Evolutionary conservation across 2,888 invertebrate genomes (phyloP).

Genomic region (Tetranychus truncatus): DNA sequence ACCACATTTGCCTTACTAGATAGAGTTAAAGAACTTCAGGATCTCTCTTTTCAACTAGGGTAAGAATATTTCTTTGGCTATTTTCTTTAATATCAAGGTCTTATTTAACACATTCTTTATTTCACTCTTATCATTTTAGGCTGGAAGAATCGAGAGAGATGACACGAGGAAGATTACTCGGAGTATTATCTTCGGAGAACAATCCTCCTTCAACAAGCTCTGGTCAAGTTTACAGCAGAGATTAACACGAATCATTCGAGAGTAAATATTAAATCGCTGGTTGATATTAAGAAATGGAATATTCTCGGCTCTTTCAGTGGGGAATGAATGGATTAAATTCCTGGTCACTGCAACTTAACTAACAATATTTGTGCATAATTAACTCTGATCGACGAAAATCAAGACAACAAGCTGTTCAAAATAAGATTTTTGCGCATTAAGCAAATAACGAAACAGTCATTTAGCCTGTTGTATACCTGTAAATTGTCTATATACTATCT

Average conservation of each 20-base stretch:
- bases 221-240: neutral
- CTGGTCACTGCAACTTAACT: too few relatives aligned
- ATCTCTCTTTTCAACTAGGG: conserved; percentile 79
- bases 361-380: too few relatives aligned
- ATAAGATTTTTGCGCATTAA: too few relatives aligned
- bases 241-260: neutral
- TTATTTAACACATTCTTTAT: neutral
- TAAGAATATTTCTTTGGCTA: conserved; percentile 32
- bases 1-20: conserved; percentile 65
- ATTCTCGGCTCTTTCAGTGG: too few relatives aligned
- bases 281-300: too few relatives aligned
- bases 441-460: too few relatives aligned
- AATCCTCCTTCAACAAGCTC: neutral
- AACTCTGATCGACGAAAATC: too few relatives aligned
- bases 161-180: conserved; percentile 82
- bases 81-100: neutral
- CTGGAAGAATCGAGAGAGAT: conserved; percentile 56
- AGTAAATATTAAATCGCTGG: too few relatives aligned
- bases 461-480: too few relatives aligned
- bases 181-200: conserved; percentile 41
- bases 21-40: conserved; percentile 82
- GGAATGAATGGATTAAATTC: too few relatives aligned
- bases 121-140: conserved; percentile 72
- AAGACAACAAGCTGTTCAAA: too few relatives aligned
- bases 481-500: too few relatives aligned